Conservation (phyloP, 2,888 invertebrate species). For the Lycophotia porphyrea region DNA sequence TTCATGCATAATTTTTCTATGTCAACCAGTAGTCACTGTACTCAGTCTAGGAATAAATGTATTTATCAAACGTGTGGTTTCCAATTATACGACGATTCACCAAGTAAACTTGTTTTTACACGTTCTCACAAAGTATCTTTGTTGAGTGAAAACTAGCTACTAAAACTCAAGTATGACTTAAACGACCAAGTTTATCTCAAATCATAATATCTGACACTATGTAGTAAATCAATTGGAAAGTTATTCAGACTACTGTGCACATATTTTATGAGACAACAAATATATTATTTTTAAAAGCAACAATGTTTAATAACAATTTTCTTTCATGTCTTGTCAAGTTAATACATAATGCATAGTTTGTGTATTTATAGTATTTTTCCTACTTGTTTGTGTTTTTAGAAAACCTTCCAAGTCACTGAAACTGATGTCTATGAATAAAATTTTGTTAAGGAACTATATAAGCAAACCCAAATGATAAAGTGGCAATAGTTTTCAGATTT, state of each 20-base stretch:
- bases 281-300: conserved; percentile 22
- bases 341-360: background rate
- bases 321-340: conserved; percentile 5
- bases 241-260: conserved; percentile 34
- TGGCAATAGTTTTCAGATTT: background rate
- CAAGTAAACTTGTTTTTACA: conserved; percentile 28
- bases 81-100: background rate
- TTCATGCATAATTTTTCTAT: background rate
- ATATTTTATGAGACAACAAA: conserved; percentile 37
- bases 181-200: conserved; percentile 40
- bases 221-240: conserved; percentile 37
- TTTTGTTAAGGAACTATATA: background rate
- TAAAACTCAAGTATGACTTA: conserved; percentile 29
- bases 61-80: background rate
- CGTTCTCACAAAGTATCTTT: conserved; percentile 34
- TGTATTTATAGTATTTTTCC: background rate
- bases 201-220: conserved; percentile 32
- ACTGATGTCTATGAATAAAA: background rate
- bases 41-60: background rate
- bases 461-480: background rate
- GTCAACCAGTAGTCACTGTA: conserved; percentile 4
- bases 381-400: background rate
- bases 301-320: background rate
- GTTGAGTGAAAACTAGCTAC: conserved; percentile 35
- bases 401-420: background rate